Conservation (phyloP, 2,797 vertebrate genomes). For the Craterocephalus amniculus region DNA sequence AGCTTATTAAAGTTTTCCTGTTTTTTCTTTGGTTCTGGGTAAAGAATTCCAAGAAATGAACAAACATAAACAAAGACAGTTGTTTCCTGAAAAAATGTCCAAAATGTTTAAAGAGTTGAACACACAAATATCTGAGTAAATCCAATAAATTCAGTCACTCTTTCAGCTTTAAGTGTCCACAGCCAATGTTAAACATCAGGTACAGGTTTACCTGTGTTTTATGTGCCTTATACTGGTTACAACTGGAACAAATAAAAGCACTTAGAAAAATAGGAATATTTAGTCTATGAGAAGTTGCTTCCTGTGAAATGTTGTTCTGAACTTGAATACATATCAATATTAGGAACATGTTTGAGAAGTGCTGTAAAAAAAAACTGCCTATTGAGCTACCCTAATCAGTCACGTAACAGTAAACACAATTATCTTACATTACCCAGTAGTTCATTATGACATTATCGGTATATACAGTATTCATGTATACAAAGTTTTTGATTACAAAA, state of each 20-base stretch:
- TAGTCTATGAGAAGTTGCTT: background rate
- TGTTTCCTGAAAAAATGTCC: background rate
- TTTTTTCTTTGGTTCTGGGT: conserved; percentile 9
- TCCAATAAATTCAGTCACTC: background rate
- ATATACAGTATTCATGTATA: conserved; percentile 14
- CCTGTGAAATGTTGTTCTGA: background rate
- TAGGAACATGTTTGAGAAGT: background rate
- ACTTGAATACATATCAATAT: background rate
- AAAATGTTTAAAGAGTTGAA: background rate
- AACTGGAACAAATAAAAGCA: background rate
- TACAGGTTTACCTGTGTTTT: background rate
- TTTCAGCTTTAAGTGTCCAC: background rate
- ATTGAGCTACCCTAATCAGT: background rate
- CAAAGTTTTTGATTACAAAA: background rate
- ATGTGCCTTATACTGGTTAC: conserved; percentile 3
- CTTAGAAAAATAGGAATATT: background rate
- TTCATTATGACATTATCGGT: conserved; percentile 4
- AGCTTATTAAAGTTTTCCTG: conserved; percentile 45
- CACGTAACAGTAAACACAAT: conserved; percentile 18
- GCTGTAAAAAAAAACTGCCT: no score
- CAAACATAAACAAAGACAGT: conserved; percentile 8
- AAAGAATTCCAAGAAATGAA: background rate
- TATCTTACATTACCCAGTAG: background rate
- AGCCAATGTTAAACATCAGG: background rate
- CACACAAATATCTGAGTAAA: background rate